Conservation (phyloP, 2,888 invertebrate species). For the Falcaria lacertinaria region DNA sequence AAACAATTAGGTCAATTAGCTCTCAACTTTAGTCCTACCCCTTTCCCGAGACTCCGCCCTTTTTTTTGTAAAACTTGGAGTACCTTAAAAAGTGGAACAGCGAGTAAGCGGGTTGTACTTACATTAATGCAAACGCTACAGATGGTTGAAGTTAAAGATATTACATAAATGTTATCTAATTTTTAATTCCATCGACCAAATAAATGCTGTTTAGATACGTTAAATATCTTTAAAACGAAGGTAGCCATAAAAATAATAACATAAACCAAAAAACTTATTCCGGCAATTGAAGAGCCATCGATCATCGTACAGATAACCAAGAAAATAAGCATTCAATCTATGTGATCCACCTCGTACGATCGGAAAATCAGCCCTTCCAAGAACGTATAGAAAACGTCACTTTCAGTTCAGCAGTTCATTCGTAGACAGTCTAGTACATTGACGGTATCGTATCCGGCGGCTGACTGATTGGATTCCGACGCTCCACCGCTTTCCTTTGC, state of each 20-base stretch:
- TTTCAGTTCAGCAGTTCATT: slow-evolving; percentile 53
- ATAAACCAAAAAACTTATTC: too few relatives aligned
- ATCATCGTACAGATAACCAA: background rate
- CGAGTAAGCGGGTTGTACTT: too few relatives aligned
- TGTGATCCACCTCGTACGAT: background rate
- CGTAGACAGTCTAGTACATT: slow-evolving; percentile 42
- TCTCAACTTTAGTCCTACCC: slow-evolving; percentile 42
- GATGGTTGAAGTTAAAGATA: too few relatives aligned
- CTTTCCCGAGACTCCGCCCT: slow-evolving; percentile 48
- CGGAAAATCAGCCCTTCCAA: slow-evolving; percentile 15
- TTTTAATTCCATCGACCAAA: too few relatives aligned
- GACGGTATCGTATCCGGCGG: slow-evolving; percentile 50
- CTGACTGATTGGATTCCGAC: slow-evolving; percentile 71
- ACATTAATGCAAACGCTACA: too few relatives aligned
- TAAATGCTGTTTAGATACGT: too few relatives aligned
- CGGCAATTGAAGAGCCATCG: background rate
- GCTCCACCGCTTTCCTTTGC: slow-evolving; percentile 49
- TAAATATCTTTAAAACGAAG: too few relatives aligned
- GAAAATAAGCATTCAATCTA: background rate
- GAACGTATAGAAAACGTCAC: slow-evolving; percentile 54
- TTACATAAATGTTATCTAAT: too few relatives aligned
- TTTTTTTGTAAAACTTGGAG: slow-evolving; percentile 24
- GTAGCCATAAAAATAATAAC: too few relatives aligned
- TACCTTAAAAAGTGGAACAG: slow-evolving; percentile 33
- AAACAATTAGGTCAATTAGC: slow-evolving; percentile 48